phyloP scores from a whole-genome alignment of 2,113 vertebrate genomes.

The Tragelaphus buxtoni region DNA sequence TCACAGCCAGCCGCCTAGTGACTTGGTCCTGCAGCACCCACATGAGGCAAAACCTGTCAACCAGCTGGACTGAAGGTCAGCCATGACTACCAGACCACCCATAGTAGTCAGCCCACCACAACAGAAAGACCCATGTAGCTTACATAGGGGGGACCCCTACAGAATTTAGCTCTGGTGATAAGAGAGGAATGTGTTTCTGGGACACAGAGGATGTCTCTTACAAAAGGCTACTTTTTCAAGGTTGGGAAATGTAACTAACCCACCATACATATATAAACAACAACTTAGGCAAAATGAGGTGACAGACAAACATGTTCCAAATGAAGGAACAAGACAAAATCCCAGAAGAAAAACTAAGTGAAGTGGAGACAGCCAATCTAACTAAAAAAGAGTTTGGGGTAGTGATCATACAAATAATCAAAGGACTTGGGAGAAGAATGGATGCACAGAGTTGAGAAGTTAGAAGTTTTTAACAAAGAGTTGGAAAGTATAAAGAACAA shows the following conservation, averaged over 20 bases:
- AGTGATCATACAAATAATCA: neutral
- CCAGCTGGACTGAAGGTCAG: neutral
- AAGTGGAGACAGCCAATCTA: neutral
- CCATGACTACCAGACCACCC: neutral
- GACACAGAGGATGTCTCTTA: neutral
- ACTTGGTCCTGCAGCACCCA: neutral
- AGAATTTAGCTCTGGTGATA: neutral
- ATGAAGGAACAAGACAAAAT: neutral
- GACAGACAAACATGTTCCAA: neutral
- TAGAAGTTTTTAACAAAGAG: neutral
- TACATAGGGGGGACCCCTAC: neutral
- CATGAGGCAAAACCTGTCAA: neutral
- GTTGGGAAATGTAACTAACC: neutral
- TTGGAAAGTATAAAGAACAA: neutral
- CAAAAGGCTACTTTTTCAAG: neutral
- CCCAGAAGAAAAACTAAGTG: neutral
- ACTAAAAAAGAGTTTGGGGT: neutral
- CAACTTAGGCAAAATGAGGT: neutral
- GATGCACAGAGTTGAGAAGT: neutral
- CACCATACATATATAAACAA: neutral
- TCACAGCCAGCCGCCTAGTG: neutral
- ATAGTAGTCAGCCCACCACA: neutral
- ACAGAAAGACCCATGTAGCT: neutral
- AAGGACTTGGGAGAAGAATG: neutral
- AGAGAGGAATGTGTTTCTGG: neutral